These are phyloP conservation scores for Amphipyra berbera DNA, from an alignment of 2,888 invertebrate species.

Conservation along the genomic window DNA sequence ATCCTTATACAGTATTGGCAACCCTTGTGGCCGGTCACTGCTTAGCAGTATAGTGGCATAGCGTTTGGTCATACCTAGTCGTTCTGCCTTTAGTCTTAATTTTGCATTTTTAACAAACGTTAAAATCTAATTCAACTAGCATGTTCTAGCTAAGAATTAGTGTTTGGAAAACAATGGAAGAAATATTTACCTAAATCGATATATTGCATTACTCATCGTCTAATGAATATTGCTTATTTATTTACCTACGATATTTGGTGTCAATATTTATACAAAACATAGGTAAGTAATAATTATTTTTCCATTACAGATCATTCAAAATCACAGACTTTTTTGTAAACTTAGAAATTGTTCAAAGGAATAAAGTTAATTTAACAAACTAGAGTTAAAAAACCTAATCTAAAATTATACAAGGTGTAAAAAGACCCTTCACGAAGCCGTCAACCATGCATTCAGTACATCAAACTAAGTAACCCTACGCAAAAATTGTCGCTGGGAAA, in stretches of 20 bases:
- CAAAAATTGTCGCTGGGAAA: too few relatives aligned
- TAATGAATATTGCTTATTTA: slow-evolving; percentile 33
- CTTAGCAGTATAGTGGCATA: too few relatives aligned
- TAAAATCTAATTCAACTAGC: slow-evolving; percentile 55
- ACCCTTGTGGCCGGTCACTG: too few relatives aligned
- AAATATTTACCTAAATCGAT: slow-evolving; percentile 46
- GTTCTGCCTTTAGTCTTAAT: too few relatives aligned
- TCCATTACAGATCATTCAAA: slow-evolving; percentile 55
- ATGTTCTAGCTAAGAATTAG: slow-evolving; percentile 56
- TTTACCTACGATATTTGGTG: slow-evolving; percentile 50
- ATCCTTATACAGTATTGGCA: too few relatives aligned
- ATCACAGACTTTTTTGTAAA: slow-evolving; percentile 60
- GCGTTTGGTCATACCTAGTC: not conserved
- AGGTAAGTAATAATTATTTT: not conserved
- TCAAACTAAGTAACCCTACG: too few relatives aligned
- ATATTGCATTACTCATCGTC: slow-evolving; percentile 44
- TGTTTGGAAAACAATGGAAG: slow-evolving; percentile 69
- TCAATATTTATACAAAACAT: slow-evolving; percentile 14
- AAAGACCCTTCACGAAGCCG: too few relatives aligned
- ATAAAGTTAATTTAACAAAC: not conserved
- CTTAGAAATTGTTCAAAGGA: not conserved
- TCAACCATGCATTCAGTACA: too few relatives aligned
- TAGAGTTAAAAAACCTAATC: too few relatives aligned
- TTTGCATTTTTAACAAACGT: slow-evolving; percentile 7
- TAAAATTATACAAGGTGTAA: too few relatives aligned